Evolutionary conservation across 2,113 vertebrate genomes (phyloP).

Genomic region (Scatophagus argus): DNA sequence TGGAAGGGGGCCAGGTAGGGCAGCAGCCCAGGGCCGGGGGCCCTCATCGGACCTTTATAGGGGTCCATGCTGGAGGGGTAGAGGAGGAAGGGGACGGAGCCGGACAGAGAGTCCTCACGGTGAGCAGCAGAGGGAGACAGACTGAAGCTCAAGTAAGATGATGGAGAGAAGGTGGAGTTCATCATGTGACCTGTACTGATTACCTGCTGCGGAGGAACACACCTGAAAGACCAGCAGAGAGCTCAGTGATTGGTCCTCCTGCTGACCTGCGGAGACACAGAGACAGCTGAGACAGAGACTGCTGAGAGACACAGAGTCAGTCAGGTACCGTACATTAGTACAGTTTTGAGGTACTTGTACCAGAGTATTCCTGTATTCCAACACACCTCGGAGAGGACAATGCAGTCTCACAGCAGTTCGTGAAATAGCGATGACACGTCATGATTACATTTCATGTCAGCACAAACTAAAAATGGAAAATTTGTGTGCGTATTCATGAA

Average conservation of each 20-base stretch:
- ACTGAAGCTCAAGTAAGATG: conserved; percentile 68
- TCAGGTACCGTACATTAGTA: no score
- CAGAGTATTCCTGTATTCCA: no score
- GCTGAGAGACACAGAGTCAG: no score
- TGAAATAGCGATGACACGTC: no score
- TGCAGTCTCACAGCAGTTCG: no score
- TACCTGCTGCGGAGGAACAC: neutral
- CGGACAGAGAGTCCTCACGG: conserved; percentile 63
- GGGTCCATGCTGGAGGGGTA: conserved; percentile 76
- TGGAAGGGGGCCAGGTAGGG: conserved; percentile 84
- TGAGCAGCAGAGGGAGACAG: conserved; percentile 70
- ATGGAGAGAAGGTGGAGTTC: conserved; percentile 72
- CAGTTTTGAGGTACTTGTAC: no score
- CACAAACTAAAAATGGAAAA: no score
- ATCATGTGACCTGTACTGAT: conserved; percentile 40
- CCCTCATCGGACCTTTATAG: conserved; percentile 76
- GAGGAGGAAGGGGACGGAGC: conserved; percentile 78
- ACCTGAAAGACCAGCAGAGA: neutral
- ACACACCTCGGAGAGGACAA: no score
- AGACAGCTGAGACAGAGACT: neutral
- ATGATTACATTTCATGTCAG: no score
- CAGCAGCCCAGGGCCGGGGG: conserved; percentile 58
- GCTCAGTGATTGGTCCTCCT: conserved; percentile 1
- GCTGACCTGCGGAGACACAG: neutral
- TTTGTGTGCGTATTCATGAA: no score